phyloP scores from a whole-genome alignment of 2,113 vertebrate genomes.

The Columbina picui region DNA sequence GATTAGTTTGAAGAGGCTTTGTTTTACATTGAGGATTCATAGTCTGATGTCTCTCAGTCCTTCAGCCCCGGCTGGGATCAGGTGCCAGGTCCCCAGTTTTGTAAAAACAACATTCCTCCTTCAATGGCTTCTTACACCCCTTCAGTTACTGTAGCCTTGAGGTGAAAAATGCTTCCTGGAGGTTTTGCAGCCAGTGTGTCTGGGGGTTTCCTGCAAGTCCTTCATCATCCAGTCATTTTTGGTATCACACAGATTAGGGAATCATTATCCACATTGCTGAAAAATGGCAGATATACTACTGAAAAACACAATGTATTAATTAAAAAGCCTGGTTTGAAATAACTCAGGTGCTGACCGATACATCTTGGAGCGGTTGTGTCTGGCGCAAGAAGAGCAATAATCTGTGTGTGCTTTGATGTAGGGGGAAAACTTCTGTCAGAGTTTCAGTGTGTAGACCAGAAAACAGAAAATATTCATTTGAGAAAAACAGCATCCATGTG shows the following conservation, averaged over 20 bases:
- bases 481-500: not conserved
- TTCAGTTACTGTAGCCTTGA: fast-evolving
- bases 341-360: fast-evolving
- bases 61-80: too few relatives aligned
- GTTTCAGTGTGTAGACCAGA: not conserved
- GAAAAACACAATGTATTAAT: not conserved
- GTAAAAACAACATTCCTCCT: not conserved
- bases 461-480: fast-evolving
- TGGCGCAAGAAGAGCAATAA: not conserved
- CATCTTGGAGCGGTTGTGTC: fast-evolving
- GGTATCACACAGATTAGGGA: too few relatives aligned
- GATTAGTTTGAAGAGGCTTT: too few relatives aligned
- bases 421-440: not conserved
- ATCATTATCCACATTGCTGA: not conserved
- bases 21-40: too few relatives aligned
- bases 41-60: too few relatives aligned
- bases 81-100: too few relatives aligned
- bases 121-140: too few relatives aligned
- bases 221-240: not conserved
- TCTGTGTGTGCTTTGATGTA: fast-evolving
- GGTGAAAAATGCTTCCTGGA: not conserved
- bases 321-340: not conserved
- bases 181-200: fast-evolving
- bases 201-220: not conserved
- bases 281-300: not conserved